Conservation (phyloP, 2,888 invertebrate genomes). For the Temnothorax rugatulus region DNA sequence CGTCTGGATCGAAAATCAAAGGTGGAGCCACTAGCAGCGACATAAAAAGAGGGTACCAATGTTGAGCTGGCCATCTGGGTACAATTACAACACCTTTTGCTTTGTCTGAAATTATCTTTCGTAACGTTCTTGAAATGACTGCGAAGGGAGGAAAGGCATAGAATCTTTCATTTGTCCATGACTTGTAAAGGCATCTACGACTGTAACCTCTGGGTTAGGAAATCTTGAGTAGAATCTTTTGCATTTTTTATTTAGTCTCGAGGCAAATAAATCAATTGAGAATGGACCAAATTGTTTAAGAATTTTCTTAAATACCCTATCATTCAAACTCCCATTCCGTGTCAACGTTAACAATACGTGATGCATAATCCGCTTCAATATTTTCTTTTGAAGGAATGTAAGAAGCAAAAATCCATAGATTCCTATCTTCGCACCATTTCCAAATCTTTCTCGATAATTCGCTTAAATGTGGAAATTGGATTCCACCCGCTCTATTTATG, state of each 20-base stretch:
- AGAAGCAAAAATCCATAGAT: not conserved
- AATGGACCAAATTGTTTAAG: not conserved
- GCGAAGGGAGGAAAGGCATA: no score
- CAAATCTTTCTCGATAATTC: slow-evolving; percentile 13
- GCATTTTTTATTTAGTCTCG: not conserved
- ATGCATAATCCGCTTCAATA: slow-evolving; percentile 50
- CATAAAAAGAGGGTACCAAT: no score
- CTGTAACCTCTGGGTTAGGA: no score
- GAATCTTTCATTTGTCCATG: no score
- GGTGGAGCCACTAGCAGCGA: no score
- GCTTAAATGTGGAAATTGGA: slow-evolving; percentile 43
- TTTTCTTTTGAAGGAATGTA: slow-evolving; percentile 23
- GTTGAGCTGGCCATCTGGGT: no score
- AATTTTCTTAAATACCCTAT: slow-evolving; percentile 13
- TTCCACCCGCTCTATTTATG: slow-evolving; percentile 42
- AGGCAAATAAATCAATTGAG: slow-evolving; percentile 27
- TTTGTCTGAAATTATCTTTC: no score
- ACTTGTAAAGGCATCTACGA: no score
- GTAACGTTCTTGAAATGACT: no score
- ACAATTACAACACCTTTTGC: no score
- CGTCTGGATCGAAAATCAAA: no score
- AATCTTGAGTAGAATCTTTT: no score
- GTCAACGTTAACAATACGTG: slow-evolving; percentile 37
- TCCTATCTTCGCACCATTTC: not conserved
- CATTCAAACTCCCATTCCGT: slow-evolving; percentile 53